These are phyloP conservation scores for Corythoichthys intestinalis DNA, from an alignment of 2,113 vertebrate species.

Conservation along the genomic window DNA sequence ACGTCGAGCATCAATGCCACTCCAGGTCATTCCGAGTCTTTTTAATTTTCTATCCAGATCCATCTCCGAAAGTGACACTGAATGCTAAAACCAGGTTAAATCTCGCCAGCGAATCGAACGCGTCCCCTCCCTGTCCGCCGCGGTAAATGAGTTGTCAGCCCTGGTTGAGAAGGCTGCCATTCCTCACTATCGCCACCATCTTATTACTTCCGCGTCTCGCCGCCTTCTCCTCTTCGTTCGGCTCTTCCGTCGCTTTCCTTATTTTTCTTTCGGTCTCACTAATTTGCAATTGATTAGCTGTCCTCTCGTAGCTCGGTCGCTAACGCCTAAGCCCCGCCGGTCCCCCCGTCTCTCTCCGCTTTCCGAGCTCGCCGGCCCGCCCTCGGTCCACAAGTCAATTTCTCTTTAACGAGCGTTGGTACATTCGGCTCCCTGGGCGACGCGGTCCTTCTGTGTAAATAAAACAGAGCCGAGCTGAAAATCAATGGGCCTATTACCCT, in stretches of 20 bases:
- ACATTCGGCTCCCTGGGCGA: slow-evolving; percentile 89
- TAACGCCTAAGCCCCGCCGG: slow-evolving; percentile 20
- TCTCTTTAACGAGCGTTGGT: slow-evolving; percentile 93
- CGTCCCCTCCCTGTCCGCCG: slow-evolving; percentile 19
- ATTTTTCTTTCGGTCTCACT: slow-evolving; percentile 59
- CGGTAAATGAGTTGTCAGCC: slow-evolving; percentile 55
- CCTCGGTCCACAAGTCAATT: slow-evolving; percentile 86
- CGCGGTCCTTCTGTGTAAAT: slow-evolving; percentile 93
- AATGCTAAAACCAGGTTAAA: slow-evolving; percentile 16
- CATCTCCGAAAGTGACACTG: neutral
- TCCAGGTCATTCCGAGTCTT: neutral
- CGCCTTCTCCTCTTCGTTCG: slow-evolving; percentile 34
- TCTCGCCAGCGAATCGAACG: slow-evolving; percentile 28
- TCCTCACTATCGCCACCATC: slow-evolving; percentile 44
- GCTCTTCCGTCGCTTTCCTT: slow-evolving; percentile 42
- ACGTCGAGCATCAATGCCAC: neutral
- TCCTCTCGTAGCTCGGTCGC: slow-evolving; percentile 67
- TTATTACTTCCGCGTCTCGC: slow-evolving; percentile 56
- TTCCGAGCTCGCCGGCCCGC: slow-evolving; percentile 5
- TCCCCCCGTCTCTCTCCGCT: neutral
- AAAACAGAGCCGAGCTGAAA: slow-evolving; percentile 75
- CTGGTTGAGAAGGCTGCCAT: slow-evolving; percentile 43
- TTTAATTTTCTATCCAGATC: slow-evolving; percentile 3
- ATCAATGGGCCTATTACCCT: slow-evolving; percentile 97
- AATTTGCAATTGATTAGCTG: slow-evolving; percentile 92